Percentiles rank a stretch among this genome's conserved stretches.
Evolutionary conservation across 2,888 invertebrate species (phyloP).

Genomic region (Anarsia innoxiella): DNA sequence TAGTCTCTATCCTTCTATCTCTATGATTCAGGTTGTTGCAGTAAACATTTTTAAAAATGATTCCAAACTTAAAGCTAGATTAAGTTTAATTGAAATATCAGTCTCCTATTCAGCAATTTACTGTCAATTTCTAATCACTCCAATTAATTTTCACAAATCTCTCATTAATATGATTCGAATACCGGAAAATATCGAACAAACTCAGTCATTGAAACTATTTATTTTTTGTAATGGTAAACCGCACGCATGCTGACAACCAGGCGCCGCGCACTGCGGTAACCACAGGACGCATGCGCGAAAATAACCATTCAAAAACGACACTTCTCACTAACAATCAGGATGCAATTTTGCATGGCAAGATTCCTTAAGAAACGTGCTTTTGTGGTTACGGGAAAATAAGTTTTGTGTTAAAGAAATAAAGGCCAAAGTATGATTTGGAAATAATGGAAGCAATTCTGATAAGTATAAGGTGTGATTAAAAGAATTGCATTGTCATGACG

Average conservation of each 20-base stretch:
- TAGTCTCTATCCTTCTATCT: no score
- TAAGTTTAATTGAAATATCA: no score
- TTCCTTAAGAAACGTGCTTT: constrained; percentile 4
- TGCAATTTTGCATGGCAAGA: constrained; percentile 17
- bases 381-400: background rate
- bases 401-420: background rate
- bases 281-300: constrained; percentile 59
- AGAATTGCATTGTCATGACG: constrained; percentile 26
- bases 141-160: no score
- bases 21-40: no score
- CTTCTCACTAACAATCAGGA: constrained; percentile 24
- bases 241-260: constrained; percentile 61
- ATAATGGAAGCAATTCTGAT: background rate
- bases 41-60: no score
- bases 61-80: no score
- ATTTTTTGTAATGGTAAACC: constrained; percentile 47
- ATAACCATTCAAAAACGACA: constrained; percentile 30
- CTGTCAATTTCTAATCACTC: no score
- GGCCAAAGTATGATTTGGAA: background rate
- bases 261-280: constrained; percentile 73
- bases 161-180: no score
- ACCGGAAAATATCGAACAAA: background rate
- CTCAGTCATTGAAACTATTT: constrained; percentile 1
- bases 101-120: no score
- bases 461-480: constrained; percentile 1